Evolutionary conservation across 2,113 vertebrate genomes (phyloP), one percentile per base, ranked within the genome.

Genomic region (Addax nasomaculatus): DNA sequence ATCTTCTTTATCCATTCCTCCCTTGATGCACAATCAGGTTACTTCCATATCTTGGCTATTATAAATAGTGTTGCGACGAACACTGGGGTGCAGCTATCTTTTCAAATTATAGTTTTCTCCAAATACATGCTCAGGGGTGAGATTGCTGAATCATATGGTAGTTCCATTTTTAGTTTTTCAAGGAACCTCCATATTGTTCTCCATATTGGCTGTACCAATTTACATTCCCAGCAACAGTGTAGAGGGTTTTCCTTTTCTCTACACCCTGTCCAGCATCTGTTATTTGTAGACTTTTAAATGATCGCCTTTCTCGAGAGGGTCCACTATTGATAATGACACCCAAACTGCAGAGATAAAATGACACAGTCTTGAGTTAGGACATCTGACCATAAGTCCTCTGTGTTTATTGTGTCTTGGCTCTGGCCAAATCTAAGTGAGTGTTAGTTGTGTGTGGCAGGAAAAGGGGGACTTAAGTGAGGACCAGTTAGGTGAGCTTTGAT

Each of bases 311-410:
- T 81, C 0, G 2, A 13, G 47, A 84, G 53, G 23, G 14, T 51
- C 33, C 53, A 58, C 73, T 87, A 27, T 1, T n/a, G 39, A 81
- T 64, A 84, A 36, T 45, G n/a, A n/a, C 19, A 89, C 5, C 29
- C n/a, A 95, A 85, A 81, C 23, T 49, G 89, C 12, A 78, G 84
- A 60, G 43, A 14, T 78, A n/a, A 95, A 95, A 55, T 0, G 17
- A 6, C 36, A 73, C n/a, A 49, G 29, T 89, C 27, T 36, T 67
- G 43, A 36, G 33, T 43, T n/a, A 83, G 60, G 29, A 79, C 30
- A 80, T 53, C 57, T 47, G 2, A 23, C 39, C 45, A 4, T 58
- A 47, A 73, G 29, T 53, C 47, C 8, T 7, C 13, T 85, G 15
- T 53, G 11, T 45, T 90, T 53, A 51, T 4, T 29, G 39, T 93